phyloP scores from a whole-genome alignment of 2,888 invertebrate genomes.

The Tineola bisselliella region DNA sequence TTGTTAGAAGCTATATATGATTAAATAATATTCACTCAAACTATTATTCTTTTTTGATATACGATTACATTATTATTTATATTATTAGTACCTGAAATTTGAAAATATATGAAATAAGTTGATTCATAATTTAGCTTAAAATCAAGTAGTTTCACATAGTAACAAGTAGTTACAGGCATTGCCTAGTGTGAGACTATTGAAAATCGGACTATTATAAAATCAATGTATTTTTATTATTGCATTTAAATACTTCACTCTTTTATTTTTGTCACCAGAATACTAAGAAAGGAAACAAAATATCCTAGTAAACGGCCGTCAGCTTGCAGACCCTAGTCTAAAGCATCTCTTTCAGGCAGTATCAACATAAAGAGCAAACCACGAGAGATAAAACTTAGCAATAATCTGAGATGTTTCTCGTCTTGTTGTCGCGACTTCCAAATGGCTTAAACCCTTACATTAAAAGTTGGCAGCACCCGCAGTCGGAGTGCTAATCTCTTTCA shows the following conservation, averaged over 20 bases:
- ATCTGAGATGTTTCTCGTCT: conserved; percentile 18
- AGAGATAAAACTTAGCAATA: conserved; percentile 18
- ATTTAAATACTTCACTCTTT: background rate
- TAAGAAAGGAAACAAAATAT: background rate
- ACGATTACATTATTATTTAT: too few species aligned
- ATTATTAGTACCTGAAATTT: too few species aligned
- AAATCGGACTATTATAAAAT: too few species aligned
- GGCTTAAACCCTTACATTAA: conserved; percentile 16
- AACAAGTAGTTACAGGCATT: too few species aligned
- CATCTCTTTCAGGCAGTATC: background rate
- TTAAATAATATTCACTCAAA: too few species aligned
- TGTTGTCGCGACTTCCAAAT: conserved; percentile 18
- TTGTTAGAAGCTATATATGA: too few species aligned
- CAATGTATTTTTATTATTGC: too few species aligned
- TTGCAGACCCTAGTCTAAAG: background rate
- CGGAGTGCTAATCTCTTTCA: conserved; percentile 31
- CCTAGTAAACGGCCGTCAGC: background rate
- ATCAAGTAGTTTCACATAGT: too few species aligned
- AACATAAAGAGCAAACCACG: conserved; percentile 14
- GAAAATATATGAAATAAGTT: too few species aligned
- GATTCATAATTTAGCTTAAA: too few species aligned
- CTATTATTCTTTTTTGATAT: too few species aligned
- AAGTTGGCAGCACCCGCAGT: conserved; percentile 18
- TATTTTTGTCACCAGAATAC: background rate
- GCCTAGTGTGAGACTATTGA: too few species aligned